Conservation (phyloP, 1,140 invertebrate species). For the Tetramorium alpestre region DNA sequence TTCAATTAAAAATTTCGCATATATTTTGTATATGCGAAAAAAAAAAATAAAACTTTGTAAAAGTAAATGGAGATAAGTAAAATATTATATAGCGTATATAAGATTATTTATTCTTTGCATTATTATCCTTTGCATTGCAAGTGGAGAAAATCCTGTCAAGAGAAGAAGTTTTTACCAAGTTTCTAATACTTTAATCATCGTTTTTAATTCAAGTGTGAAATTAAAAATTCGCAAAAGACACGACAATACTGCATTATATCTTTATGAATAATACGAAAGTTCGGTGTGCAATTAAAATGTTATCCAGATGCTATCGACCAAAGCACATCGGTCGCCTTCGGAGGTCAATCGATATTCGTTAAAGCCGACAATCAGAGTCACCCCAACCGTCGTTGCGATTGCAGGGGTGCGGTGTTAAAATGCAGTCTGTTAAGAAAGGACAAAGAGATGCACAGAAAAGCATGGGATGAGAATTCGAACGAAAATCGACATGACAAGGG, state of each 20-base stretch:
- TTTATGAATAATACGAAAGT: constrained; percentile 8
- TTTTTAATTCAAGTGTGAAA: constrained; percentile 3
- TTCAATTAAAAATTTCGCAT: constrained; percentile 21
- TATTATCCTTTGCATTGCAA: not conserved
- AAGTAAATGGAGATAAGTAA: not conserved
- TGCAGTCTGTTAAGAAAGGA: not conserved
- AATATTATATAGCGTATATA: not conserved
- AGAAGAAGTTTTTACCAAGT: not conserved
- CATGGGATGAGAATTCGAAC: not conserved
- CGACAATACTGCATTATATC: not conserved
- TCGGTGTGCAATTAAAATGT: constrained; percentile 22
- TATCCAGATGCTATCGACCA: constrained; percentile 4
- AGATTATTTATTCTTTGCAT: not conserved
- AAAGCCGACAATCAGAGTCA: constrained; percentile 45
- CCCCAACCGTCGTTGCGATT: not conserved
- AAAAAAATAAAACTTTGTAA: not conserved
- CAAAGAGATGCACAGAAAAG: not conserved
- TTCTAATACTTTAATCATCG: not conserved
- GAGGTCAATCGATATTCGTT: constrained; percentile 61
- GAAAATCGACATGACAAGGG: not conserved
- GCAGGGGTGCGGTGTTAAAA: constrained; percentile 20
- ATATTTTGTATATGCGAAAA: not conserved
- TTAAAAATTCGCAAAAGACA: not conserved
- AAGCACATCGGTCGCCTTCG: constrained; percentile 9
- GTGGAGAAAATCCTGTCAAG: not conserved